Evolutionary conservation across 1,140 invertebrate species (phyloP), one percentile per base, ranked within the genome.

Genomic region (Drosophila nebulosa): DNA sequence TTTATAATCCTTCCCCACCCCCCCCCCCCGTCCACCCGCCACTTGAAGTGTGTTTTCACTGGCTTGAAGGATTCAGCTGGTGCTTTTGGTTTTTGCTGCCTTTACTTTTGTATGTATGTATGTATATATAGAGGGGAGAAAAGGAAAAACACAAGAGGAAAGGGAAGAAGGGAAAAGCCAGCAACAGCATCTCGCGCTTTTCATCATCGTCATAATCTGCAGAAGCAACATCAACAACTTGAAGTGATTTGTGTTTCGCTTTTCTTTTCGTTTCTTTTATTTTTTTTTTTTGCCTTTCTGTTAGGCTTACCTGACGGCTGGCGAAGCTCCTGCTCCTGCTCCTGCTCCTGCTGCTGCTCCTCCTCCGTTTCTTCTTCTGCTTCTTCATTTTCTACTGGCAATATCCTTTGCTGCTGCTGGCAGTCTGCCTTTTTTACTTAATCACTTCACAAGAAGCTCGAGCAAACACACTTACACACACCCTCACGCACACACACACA

Each of bases 151-250:
- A n/a, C n/a, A n/a, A n/a, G n/a, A n/a, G n/a, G n/a, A n/a, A n/a
- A n/a, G 61, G 32, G 65, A 66, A 39, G 16, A 16, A 36, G 18
- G 50, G 50, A 39, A 76, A 88, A 71, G 53, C 66, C 71, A 32
- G 30, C 30, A 32, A 4, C 30, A 24, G 50, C 39, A 35, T 74
- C 74, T 71, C 79, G 62, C 74, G 81, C 83, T 86, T 86, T 86
- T 86, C 81, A 86, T 86, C 81, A 86, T 78, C 83, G 83, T 86
- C 83, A 86, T 86, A 86, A 86, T 86, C 81, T 86, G 81, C 81
- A 88, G 78, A 83, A 86, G 83, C 81, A 86, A 88, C 81, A 86
- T 86, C 81, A 86, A 86, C 81, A 86, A 86, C 81, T 86, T 86
- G 83, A 88, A 86, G 81, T 88, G 83, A 86, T 86, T 86, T 86